phyloP scores from a whole-genome alignment of 2,113 vertebrate species.

The Rhineura floridana region DNA sequence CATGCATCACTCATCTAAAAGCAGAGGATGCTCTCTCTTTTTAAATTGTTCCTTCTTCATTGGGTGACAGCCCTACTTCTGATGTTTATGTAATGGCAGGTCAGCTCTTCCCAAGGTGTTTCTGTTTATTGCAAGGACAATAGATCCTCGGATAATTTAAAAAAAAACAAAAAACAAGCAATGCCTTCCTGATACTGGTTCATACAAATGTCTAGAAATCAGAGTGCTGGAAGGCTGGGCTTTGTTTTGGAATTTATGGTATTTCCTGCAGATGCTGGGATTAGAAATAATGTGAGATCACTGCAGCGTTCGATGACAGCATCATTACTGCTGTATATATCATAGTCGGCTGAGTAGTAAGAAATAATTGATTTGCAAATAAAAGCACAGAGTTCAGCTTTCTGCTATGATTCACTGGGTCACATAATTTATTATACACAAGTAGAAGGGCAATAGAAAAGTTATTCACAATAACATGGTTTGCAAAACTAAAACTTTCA shows the following conservation, averaged over 20 bases:
- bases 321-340: slow-evolving; percentile 26
- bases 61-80: not conserved
- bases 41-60: not conserved
- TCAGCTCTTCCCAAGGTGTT: not conserved
- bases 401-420: slow-evolving; percentile 38
- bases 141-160: slow-evolving; percentile 37
- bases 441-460: slow-evolving; percentile 22
- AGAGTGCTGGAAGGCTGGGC: slow-evolving; percentile 25
- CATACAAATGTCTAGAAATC: slow-evolving; percentile 47
- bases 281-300: slow-evolving; percentile 30
- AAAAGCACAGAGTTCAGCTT: slow-evolving; percentile 42
- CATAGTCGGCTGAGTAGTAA: slow-evolving; percentile 5
- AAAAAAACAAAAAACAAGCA: slow-evolving; percentile 36
- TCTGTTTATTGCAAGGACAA: not conserved
- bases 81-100: not conserved
- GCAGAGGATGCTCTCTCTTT: not conserved
- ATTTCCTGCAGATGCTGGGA: slow-evolving; percentile 12
- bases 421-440: slow-evolving; percentile 30
- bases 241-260: slow-evolving; percentile 19
- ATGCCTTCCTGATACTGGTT: slow-evolving; percentile 41
- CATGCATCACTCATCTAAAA: not conserved
- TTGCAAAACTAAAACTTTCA: slow-evolving; percentile 18
- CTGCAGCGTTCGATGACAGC: slow-evolving; percentile 15
- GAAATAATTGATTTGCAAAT: slow-evolving; percentile 43
- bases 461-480: slow-evolving; percentile 6